Conservation (phyloP, 2,888 invertebrate genomes). For the Calephelis perditalis region DNA sequence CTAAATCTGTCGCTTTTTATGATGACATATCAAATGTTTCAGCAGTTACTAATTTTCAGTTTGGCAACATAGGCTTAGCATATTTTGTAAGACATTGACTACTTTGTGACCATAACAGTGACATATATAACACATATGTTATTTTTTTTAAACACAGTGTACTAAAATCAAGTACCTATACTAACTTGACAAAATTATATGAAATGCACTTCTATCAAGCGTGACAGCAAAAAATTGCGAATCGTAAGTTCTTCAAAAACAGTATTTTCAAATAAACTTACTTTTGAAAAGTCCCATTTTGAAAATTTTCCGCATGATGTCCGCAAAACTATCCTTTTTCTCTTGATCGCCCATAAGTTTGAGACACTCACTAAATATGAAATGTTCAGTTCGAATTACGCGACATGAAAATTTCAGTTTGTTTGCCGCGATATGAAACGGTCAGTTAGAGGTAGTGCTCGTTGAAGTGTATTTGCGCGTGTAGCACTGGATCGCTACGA, state of each 20-base stretch:
- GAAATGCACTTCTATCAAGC: too few species aligned
- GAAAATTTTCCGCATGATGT: constrained; percentile 71
- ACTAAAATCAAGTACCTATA: too few species aligned
- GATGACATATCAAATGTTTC: too few species aligned
- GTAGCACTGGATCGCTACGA: constrained; percentile 55
- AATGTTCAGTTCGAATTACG: constrained; percentile 24
- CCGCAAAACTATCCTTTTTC: constrained; percentile 48
- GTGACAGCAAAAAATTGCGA: too few species aligned
- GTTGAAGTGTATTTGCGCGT: constrained; percentile 33
- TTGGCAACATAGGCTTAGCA: too few species aligned
- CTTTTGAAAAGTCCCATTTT: constrained; percentile 72
- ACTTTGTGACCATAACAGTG: too few species aligned
- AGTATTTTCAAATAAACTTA: constrained; percentile 41
- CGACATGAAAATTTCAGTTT: constrained; percentile 17
- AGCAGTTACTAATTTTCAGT: too few species aligned
- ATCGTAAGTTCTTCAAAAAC: background rate
- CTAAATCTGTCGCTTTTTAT: too few species aligned
- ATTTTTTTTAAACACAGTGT: too few species aligned
- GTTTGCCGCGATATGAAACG: constrained; percentile 19
- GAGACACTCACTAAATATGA: constrained; percentile 5
- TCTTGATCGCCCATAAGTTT: constrained; percentile 48
- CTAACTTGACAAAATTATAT: too few species aligned
- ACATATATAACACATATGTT: too few species aligned
- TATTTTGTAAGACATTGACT: too few species aligned
- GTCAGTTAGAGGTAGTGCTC: constrained; percentile 15